Percentiles rank a stretch among this genome's conserved stretches.
These are phyloP conservation scores for Pseudachorutes palmiensis DNA, from an alignment of 1,140 invertebrate species.

Conservation along the genomic window DNA sequence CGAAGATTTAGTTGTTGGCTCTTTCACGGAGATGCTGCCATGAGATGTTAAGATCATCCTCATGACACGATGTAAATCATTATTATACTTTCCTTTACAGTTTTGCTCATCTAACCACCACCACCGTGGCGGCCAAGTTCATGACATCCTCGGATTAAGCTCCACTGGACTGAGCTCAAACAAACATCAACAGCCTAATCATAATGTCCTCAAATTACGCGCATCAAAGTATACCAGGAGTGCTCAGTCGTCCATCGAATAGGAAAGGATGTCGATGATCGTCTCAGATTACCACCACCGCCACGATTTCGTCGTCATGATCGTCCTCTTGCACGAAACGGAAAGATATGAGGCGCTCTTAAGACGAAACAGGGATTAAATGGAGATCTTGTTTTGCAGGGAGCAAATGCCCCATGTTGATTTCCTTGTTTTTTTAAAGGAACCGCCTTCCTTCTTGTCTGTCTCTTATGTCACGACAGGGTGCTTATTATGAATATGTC, in stretches of 20 bases:
- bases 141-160: not conserved
- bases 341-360: not conserved
- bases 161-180: not conserved
- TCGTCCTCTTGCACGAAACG: not conserved
- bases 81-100: slow-evolving; percentile 2
- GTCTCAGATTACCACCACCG: not conserved
- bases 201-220: not conserved
- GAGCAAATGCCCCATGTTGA: not conserved
- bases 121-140: not conserved
- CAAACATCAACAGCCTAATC: not conserved
- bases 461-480: not conserved
- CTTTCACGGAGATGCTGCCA: not conserved
- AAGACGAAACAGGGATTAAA: not conserved
- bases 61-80: slow-evolving; percentile 11
- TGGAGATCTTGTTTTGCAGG: not conserved
- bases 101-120: not conserved
- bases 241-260: not conserved
- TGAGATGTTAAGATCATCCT: slow-evolving; percentile 4
- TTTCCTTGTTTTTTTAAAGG: not conserved
- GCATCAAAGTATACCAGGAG: not conserved
- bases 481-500: not conserved
- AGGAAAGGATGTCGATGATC: not conserved
- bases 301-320: not conserved
- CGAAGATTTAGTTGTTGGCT: slow-evolving; percentile 1
- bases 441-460: not conserved